These are phyloP conservation scores for Hanleya hanleyi DNA, from an alignment of 2,888 invertebrate species.

Conservation along the genomic window DNA sequence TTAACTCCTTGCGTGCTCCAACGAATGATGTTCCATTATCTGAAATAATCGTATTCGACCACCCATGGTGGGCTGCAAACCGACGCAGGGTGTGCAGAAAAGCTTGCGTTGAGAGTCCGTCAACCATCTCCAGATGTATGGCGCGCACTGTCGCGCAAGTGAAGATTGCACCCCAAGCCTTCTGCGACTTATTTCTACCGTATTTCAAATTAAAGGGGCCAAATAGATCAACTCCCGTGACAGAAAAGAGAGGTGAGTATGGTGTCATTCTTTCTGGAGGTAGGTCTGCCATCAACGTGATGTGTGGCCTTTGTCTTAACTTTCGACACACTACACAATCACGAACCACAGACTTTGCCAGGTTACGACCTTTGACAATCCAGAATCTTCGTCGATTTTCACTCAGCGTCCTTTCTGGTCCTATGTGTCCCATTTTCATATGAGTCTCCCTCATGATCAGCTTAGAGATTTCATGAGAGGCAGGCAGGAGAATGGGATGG, in stretches of 20 bases:
- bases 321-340: constrained; percentile 11
- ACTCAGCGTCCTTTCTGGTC: constrained; percentile 13
- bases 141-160: constrained; percentile 18
- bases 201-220: constrained; percentile 12
- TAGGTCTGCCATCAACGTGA: constrained; percentile 14
- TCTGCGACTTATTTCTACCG: constrained; percentile 2
- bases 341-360: too few relatives aligned
- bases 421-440: constrained; percentile 4
- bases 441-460: constrained; percentile 8
- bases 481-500: constrained; percentile 15
- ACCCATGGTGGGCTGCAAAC: constrained; percentile 15
- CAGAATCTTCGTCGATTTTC: constrained; percentile 12
- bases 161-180: constrained; percentile 24
- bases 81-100: constrained; percentile 23
- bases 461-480: not conserved
- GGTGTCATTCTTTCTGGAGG: not conserved
- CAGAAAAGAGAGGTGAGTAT: constrained; percentile 8
- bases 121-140: constrained; percentile 24
- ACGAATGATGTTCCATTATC: constrained; percentile 14
- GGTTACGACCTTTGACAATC: constrained; percentile 11
- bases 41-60: constrained; percentile 18
- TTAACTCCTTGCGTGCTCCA: constrained; percentile 4
- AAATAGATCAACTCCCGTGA: constrained; percentile 20
- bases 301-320: not conserved
- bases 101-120: constrained; percentile 18